Evolutionary conservation across 2,888 invertebrate species (phyloP).

Genomic region (Lucinisca nassula): DNA sequence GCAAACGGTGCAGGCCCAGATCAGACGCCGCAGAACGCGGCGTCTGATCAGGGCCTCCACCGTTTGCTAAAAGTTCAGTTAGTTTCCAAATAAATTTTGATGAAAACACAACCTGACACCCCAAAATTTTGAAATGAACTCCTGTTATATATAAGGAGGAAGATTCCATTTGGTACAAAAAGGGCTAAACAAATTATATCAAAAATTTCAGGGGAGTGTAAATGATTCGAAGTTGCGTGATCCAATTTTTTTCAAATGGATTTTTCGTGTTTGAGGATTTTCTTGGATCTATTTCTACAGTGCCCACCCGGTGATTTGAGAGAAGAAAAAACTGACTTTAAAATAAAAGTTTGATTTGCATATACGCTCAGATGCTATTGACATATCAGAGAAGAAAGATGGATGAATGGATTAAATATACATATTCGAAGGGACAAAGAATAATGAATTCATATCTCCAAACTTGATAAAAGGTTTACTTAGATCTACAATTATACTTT

Average conservation of each 20-base stretch:
- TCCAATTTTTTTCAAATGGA: background rate
- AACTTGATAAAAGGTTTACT: background rate
- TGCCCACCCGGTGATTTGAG: background rate
- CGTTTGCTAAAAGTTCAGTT: too few species aligned
- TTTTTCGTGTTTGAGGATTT: background rate
- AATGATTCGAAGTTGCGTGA: background rate
- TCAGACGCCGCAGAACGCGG: too few species aligned
- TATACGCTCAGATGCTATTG: background rate
- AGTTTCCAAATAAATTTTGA: too few species aligned
- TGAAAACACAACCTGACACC: too few species aligned
- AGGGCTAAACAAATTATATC: too few species aligned
- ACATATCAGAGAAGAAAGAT: background rate
- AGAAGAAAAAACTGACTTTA: background rate
- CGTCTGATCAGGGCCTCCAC: too few species aligned
- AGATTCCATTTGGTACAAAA: too few species aligned
- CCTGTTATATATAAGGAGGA: too few species aligned
- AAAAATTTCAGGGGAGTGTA: background rate
- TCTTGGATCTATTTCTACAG: background rate
- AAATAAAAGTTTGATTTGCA: background rate
- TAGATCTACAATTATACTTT: slow-evolving; percentile 5
- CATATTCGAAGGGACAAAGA: background rate
- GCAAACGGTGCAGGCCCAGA: too few species aligned
- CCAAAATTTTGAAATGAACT: too few species aligned
- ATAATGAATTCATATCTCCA: background rate
- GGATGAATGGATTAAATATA: background rate